Conservation (phyloP, 2,113 vertebrate species). For the Struthidea cinerea region DNA sequence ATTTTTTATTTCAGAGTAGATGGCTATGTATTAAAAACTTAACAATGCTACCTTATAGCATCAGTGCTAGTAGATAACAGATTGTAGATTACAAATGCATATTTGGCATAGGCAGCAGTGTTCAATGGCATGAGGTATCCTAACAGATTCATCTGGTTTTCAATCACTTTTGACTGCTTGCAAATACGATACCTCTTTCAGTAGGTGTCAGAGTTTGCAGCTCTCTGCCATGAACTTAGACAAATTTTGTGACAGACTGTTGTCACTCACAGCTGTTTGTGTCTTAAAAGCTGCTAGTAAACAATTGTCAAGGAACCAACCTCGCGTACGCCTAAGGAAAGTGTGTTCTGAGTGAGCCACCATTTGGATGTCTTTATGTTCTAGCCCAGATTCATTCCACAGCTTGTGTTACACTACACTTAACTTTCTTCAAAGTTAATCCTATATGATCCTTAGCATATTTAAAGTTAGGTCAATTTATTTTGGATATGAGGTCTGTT, state of each 20-base stretch:
- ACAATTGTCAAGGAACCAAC: constrained; percentile 57
- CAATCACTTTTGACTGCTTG: constrained; percentile 53
- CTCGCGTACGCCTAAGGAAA: constrained; percentile 38
- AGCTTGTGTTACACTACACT: constrained; percentile 46
- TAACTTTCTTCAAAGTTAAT: constrained; percentile 52
- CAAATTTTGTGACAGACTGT: constrained; percentile 63
- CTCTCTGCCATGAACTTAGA: constrained; percentile 62
- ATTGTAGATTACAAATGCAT: constrained; percentile 49
- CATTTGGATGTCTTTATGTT: constrained; percentile 62
- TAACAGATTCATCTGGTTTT: constrained; percentile 54
- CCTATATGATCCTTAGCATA: not conserved
- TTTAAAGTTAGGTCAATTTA: not conserved
- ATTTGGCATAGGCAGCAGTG: constrained; percentile 54
- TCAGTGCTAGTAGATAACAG: constrained; percentile 38
- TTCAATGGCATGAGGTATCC: constrained; percentile 61
- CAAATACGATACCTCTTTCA: constrained; percentile 58
- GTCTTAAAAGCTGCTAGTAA: constrained; percentile 66
- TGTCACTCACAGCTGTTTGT: constrained; percentile 67
- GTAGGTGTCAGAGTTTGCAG: constrained; percentile 62
- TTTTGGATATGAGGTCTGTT: not conserved
- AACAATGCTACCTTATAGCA: constrained; percentile 20
- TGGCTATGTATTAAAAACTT: constrained; percentile 27
- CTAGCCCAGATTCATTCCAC: constrained; percentile 58
- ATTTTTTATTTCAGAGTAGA: not conserved
- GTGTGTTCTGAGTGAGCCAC: constrained; percentile 37